phyloP scores from a whole-genome alignment of 2,888 invertebrate species.

The Apamea monoglypha region DNA sequence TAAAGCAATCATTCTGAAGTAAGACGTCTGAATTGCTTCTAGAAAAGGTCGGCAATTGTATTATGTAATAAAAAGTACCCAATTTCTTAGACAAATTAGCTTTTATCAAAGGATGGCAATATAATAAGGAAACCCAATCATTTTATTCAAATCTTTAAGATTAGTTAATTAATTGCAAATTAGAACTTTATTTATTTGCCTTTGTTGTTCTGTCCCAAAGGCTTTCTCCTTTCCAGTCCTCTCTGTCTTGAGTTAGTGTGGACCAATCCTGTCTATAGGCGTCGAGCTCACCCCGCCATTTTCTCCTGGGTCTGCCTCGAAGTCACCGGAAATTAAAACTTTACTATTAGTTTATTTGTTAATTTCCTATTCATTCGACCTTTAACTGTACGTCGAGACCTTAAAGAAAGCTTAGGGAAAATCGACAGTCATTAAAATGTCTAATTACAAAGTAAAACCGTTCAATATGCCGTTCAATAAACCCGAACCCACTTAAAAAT shows the following conservation, averaged over 20 bases:
- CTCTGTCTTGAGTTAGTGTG: not conserved
- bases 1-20: conserved; percentile 32
- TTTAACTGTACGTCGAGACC: not conserved
- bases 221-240: not conserved
- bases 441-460: conserved; percentile 15
- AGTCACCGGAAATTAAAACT: conserved; percentile 18
- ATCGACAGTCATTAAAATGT: not conserved
- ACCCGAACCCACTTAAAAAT: conserved; percentile 41
- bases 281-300: not conserved
- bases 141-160: not conserved
- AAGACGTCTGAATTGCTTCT: not conserved
- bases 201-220: not conserved
- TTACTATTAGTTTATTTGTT: not conserved
- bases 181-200: conserved; percentile 7
- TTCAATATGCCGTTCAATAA: conserved; percentile 30
- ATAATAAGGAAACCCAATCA: not conserved
- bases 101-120: not conserved
- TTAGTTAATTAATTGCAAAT: conserved; percentile 10
- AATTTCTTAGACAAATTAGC: not conserved
- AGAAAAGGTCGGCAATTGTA: not conserved
- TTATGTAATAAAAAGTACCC: not conserved
- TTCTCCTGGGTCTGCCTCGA: not conserved
- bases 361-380: not conserved
- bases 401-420: conserved; percentile 4
- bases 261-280: not conserved